These are phyloP conservation scores for Aleiodes sp. DNA, from an alignment of 1,140 invertebrate genomes.

Conservation along the genomic window DNA sequence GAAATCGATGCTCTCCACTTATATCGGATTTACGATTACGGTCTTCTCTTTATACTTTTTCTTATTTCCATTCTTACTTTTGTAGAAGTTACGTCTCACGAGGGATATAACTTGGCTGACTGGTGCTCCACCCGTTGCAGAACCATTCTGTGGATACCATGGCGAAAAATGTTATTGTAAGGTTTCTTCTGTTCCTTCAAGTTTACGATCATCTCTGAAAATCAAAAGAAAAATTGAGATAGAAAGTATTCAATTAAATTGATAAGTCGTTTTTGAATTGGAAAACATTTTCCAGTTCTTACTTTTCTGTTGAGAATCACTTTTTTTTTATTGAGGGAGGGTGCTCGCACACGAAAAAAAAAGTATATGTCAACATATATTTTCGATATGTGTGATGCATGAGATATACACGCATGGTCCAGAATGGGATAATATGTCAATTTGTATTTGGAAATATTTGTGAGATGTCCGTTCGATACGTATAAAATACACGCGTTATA, in stretches of 20 bases:
- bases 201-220: neutral
- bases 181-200: constrained; percentile 41
- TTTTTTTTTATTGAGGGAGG: too few relatives aligned
- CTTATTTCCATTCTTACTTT: constrained; percentile 34
- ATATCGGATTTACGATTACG: neutral
- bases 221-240: neutral
- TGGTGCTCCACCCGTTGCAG: constrained; percentile 83
- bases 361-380: too few relatives aligned
- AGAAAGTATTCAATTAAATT: neutral
- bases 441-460: too few relatives aligned
- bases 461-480: too few relatives aligned
- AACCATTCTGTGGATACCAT: constrained; percentile 90
- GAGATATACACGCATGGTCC: too few relatives aligned
- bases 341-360: too few relatives aligned
- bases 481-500: too few relatives aligned
- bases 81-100: constrained; percentile 75
- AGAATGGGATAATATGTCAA: too few relatives aligned
- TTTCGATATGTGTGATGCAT: too few relatives aligned
- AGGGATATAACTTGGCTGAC: constrained; percentile 81
- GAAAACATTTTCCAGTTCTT: too few relatives aligned
- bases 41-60: constrained; percentile 3
- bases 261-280: neutral
- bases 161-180: constrained; percentile 91
- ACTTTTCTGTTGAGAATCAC: too few relatives aligned
- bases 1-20: neutral